Conservation (phyloP, 2,797 vertebrate species). For the Urosaurus nigricauda region DNA sequence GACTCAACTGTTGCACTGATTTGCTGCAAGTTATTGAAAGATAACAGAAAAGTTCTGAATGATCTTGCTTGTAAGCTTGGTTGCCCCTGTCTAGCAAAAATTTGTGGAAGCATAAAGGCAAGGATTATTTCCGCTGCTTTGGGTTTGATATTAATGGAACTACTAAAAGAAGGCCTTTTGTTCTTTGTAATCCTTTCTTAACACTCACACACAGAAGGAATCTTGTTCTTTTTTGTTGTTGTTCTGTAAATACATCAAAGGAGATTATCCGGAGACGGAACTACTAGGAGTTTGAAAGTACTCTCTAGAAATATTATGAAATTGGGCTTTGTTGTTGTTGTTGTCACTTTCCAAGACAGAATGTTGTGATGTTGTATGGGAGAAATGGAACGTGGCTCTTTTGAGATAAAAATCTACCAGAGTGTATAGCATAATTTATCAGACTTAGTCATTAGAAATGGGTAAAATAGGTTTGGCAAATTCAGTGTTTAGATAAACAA, state of each 20-base stretch:
- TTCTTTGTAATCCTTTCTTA: slow-evolving; percentile 49
- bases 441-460: not conserved
- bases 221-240: slow-evolving; percentile 18
- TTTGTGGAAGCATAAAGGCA: slow-evolving; percentile 42
- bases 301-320: slow-evolving; percentile 1
- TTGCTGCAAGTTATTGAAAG: slow-evolving; percentile 54
- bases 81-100: slow-evolving; percentile 18
- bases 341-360: not conserved
- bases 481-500: not conserved
- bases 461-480: not conserved
- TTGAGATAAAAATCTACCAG: not conserved
- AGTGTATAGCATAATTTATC: no score
- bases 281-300: slow-evolving; percentile 22
- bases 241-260: slow-evolving; percentile 38
- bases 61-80: slow-evolving; percentile 54
- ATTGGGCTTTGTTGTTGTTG: slow-evolving; percentile 21
- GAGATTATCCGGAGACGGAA: slow-evolving; percentile 43
- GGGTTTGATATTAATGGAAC: slow-evolving; percentile 48
- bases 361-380: not conserved
- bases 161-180: slow-evolving; percentile 58
- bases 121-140: slow-evolving; percentile 57
- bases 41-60: slow-evolving; percentile 44
- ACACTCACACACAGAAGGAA: slow-evolving; percentile 35
- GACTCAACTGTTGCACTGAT: slow-evolving; percentile 40
- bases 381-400: not conserved